Percentiles rank a stretch among this genome's conserved stretches.
These are phyloP conservation scores for Eulemur coronatus DNA, from an alignment of 2,797 vertebrate genomes.

Conservation along the genomic window DNA sequence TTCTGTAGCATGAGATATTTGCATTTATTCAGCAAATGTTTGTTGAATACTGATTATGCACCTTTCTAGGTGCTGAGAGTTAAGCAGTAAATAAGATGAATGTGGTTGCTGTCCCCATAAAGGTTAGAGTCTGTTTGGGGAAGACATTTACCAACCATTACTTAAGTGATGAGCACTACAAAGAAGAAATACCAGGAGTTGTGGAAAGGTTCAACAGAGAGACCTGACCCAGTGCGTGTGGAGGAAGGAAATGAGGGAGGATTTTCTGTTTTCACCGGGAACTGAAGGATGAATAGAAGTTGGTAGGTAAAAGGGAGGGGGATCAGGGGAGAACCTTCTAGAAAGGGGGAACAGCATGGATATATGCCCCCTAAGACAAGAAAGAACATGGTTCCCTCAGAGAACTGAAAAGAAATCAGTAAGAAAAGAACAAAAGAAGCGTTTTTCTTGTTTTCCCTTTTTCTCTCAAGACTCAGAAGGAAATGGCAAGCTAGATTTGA, in stretches of 20 bases:
- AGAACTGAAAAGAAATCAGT: background rate
- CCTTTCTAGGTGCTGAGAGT: background rate
- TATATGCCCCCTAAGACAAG: background rate
- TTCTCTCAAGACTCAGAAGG: background rate
- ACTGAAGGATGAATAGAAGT: background rate
- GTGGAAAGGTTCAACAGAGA: background rate
- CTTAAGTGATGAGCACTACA: background rate
- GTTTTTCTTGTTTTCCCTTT: background rate
- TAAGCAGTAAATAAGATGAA: background rate
- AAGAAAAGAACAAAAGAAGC: background rate
- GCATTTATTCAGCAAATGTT: background rate
- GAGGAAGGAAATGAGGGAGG: accelerated
- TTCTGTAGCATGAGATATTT: background rate
- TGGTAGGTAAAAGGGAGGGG: background rate
- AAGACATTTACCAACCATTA: background rate
- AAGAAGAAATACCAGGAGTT: background rate
- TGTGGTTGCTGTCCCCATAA: background rate
- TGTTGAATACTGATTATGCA: background rate
- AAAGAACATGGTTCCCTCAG: background rate
- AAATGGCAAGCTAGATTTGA: background rate
- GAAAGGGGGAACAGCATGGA: background rate
- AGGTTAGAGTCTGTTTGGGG: background rate
- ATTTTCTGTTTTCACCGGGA: background rate
- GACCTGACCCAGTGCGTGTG: background rate
- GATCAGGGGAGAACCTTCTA: background rate